Percentiles rank a stretch among this genome's conserved stretches.
These are phyloP conservation scores for Pocillopora grandis DNA, from an alignment of 92 coral and sea anemone species.

Conservation along the genomic window DNA sequence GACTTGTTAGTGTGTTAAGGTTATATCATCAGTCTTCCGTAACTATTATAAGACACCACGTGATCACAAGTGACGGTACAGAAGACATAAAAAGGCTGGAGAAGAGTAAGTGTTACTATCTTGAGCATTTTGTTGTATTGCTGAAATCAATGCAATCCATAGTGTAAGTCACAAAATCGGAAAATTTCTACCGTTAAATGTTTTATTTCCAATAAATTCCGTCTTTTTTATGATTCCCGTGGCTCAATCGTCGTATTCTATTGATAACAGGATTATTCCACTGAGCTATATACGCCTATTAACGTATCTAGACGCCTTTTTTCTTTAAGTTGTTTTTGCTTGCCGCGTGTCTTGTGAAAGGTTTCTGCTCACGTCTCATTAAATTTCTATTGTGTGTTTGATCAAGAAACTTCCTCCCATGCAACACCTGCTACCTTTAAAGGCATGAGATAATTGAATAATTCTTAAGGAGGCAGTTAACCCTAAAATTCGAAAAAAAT, in stretches of 20 bases:
- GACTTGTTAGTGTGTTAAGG: no score
- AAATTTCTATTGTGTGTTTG: slow-evolving; percentile 22
- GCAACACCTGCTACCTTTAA: slow-evolving; percentile 66
- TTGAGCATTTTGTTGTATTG: no score
- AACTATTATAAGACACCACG: no score
- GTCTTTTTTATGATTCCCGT: not conserved
- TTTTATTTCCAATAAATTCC: no score
- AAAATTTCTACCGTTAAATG: no score
- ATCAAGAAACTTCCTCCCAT: slow-evolving; percentile 16
- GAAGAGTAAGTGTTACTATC: no score
- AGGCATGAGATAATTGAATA: slow-evolving; percentile 74
- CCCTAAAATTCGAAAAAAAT: no score
- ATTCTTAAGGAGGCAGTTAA: slow-evolving; percentile 47
- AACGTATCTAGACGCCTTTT: not conserved
- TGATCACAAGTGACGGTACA: no score
- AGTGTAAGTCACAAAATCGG: no score
- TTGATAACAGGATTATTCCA: not conserved
- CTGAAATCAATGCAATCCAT: no score
- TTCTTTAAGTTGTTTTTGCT: not conserved
- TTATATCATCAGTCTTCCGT: no score
- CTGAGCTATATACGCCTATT: not conserved
- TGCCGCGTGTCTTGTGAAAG: not conserved
- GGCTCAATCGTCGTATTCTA: not conserved
- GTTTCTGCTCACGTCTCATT: slow-evolving; percentile 10
- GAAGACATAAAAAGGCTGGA: no score